phyloP scores from a whole-genome alignment of 1,140 invertebrate genomes.

The Musca vetustissima region DNA sequence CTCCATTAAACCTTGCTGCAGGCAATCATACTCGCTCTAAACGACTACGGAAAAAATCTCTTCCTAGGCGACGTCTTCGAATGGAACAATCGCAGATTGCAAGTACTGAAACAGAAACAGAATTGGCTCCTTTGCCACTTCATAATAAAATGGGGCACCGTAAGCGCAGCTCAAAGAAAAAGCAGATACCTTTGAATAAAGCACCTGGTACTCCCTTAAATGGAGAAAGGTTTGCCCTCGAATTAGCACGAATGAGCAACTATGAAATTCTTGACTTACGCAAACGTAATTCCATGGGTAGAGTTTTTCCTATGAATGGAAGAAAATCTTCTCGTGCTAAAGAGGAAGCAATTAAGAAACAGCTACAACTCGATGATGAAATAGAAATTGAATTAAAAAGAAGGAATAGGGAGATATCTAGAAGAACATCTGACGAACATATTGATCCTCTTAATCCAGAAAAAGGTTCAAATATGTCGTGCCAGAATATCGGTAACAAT shows the following conservation, averaged over 20 bases:
- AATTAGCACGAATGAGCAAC: slow-evolving; percentile 39
- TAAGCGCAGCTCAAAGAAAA: neutral
- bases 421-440: neutral
- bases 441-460: neutral
- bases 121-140: slow-evolving; percentile 16
- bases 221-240: slow-evolving; percentile 42
- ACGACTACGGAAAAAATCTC: slow-evolving; percentile 27
- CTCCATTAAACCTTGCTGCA: slow-evolving; percentile 38
- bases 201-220: slow-evolving; percentile 40
- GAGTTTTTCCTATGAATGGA: slow-evolving; percentile 30
- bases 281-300: slow-evolving; percentile 41
- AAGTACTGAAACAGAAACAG: slow-evolving; percentile 20
- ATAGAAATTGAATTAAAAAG: slow-evolving; percentile 38
- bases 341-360: slow-evolving; percentile 24
- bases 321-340: slow-evolving; percentile 3
- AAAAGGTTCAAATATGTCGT: neutral
- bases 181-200: slow-evolving; percentile 37
- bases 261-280: slow-evolving; percentile 47
- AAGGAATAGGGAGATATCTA: slow-evolving; percentile 29
- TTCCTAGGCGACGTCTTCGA: slow-evolving; percentile 7
- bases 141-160: slow-evolving; percentile 32
- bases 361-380: slow-evolving; percentile 29
- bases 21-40: neutral
- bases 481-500: neutral
- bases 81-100: neutral